Evolutionary conservation across 2,797 vertebrate species (phyloP), one percentile per base, ranked within the genome.

Genomic region (Hozukius guyotensis): DNA sequence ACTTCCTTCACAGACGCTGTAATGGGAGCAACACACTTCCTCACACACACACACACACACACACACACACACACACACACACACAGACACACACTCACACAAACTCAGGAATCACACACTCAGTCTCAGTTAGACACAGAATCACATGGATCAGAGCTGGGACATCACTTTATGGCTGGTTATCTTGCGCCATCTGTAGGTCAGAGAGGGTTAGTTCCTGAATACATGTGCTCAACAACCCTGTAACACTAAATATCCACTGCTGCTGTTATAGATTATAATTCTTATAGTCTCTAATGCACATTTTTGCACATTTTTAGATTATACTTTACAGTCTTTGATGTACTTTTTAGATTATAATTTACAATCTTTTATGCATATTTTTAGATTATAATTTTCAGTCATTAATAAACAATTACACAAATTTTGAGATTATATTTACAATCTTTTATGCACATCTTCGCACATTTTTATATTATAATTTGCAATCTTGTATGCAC

Each of bases 131-230:
- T 29, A 31, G 2, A 27, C 24, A 22, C 24, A 52, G 13, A 69
- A 27, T 60, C 42, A 25, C 31, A 71, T 5, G 11, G 34, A 16
- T 75, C 31, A 25, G 49, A 34, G 67, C 13, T 6, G 6, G 10
- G 0, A 42, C 52, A 4, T 46, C 20, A 14, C 8, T 57, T 70
- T 32, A 88, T 85, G 55, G 8, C 67, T 92, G 85, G 89, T 84
- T 83, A 20, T 86, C 75, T 94, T 80, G 82, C 92, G 86, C 94
- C 94, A 92, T 90, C 94, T 95, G 81, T 87, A 86, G 94, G 93
- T 79, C 71, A 72, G 3, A 22, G 10, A 57, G 3, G 22, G 61
- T 59, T 8, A 16, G 9, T 61, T 22, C 18, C 22, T 62, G 25
- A 55, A 57, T n/a, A 56, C 57, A 0, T 52, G 20, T 52, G 42